Evolutionary conservation across 1,140 invertebrate genomes (phyloP).

Genomic region (Anagrus nilaparvatae): DNA sequence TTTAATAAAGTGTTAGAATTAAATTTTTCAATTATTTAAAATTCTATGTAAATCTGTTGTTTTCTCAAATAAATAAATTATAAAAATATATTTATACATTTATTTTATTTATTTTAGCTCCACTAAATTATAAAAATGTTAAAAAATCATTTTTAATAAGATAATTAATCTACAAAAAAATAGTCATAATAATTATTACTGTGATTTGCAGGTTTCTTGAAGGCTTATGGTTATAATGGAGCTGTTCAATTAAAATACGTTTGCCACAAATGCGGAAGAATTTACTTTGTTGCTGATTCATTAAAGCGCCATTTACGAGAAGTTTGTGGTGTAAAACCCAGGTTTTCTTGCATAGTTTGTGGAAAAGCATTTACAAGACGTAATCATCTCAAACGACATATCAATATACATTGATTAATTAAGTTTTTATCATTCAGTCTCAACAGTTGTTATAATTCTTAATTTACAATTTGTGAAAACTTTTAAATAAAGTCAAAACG

Average conservation of each 20-base stretch:
- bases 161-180: slow-evolving; percentile 3
- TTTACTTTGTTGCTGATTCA: slow-evolving; percentile 52
- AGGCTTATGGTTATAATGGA: background rate
- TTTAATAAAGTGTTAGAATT: no score
- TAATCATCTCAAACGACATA: slow-evolving; percentile 24
- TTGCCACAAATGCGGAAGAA: slow-evolving; percentile 50
- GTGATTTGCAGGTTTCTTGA: no score
- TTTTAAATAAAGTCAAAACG: no score
- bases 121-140: slow-evolving; percentile 5
- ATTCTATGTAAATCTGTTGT: no score
- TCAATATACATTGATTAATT: no score
- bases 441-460: no score
- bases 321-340: slow-evolving; percentile 39
- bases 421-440: no score
- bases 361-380: slow-evolving; percentile 24
- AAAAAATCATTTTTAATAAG: slow-evolving; percentile 7
- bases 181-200: background rate
- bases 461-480: no score
- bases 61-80: no score
- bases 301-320: slow-evolving; percentile 51
- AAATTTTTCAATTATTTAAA: no score
- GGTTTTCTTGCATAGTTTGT: slow-evolving; percentile 24
- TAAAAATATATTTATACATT: no score
- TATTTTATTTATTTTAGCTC: no score
- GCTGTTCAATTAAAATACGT: slow-evolving; percentile 14